Base-by-base conservation (phyloP, 1,140 invertebrate species). In the Fopius arisanus region DNA sequence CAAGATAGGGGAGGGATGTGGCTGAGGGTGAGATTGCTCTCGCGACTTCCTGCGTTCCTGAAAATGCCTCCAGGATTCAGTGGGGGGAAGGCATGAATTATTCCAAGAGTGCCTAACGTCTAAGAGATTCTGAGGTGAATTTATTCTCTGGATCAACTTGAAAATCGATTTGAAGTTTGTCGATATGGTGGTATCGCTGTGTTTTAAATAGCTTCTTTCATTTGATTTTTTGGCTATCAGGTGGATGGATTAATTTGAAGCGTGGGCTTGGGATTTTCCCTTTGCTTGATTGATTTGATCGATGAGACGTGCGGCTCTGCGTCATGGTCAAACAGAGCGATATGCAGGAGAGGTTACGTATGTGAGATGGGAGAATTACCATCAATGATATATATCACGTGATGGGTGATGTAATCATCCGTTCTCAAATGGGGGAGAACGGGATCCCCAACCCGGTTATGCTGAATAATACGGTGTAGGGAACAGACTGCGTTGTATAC, bases 361-460 rank as follows among this genome's bases (percentile, higher is more conserved):
- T 33, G 54, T 26, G 54, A 37, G 21, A 43, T 40, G 21, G 66
- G 37, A 43, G 21, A 71, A 63, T 21, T 21, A 40, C 33, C 23
- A 28, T 54, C 14, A 33, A 69, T 69, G 59, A 71, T 71, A 59
- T 37, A 65, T 21, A 29, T 19, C 28, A 19, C 62, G 37, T 71
- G 59, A 71, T 68, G 77, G 78, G 78, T 81, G 80, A 81, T 80
- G 80, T 81, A 81, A 81, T 81, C 79, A 79, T 81, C 80, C 79
- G 79, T 78, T 80, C 19, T 59, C 1, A 12, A 59, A 59, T 26
- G 14, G 54, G 54, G 72, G 78, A 80, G 78, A 80, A 80, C 75
- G 80, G 80, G 75, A 78, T 78, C 78, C 74, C 73, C 77, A 77
- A 71, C 70, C 74, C 75, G 21, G 19, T 41, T 68, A 37, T 31